Evolutionary conservation across 2,113 vertebrate species (phyloP).

Genomic region (Odocoileus hemionus): DNA sequence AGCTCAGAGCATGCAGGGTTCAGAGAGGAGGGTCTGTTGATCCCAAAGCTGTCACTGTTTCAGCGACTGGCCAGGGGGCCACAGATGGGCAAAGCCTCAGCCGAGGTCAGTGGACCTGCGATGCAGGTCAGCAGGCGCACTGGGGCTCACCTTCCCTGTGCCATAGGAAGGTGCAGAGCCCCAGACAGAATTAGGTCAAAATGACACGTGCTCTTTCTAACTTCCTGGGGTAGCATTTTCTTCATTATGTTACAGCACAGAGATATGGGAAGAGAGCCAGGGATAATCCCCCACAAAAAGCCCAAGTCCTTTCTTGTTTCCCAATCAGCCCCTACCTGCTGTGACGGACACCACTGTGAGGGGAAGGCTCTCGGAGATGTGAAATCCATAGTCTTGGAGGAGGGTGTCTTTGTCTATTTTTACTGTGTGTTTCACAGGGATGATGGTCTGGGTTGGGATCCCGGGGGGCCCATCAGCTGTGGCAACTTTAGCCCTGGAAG

Average conservation of each 20-base stretch:
- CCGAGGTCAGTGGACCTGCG: neutral
- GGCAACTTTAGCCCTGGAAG: slow-evolving; percentile 84
- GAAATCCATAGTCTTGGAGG: slow-evolving; percentile 91
- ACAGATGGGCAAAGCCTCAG: neutral
- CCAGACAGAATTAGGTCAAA: slow-evolving; percentile 27
- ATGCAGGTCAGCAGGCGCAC: neutral
- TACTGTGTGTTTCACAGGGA: slow-evolving; percentile 85
- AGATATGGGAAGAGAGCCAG: neutral
- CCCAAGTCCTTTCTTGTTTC: neutral
- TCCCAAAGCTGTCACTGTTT: neutral
- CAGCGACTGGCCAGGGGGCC: neutral
- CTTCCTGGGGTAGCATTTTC: neutral
- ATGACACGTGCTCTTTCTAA: neutral
- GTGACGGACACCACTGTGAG: slow-evolving; percentile 91
- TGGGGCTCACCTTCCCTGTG: neutral
- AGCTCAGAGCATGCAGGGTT: slow-evolving; percentile 43
- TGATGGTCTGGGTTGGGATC: slow-evolving; percentile 79
- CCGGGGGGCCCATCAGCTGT: slow-evolving; percentile 80
- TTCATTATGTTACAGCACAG: neutral
- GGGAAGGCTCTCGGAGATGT: slow-evolving; percentile 86
- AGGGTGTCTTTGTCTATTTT: slow-evolving; percentile 89
- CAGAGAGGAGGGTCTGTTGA: neutral
- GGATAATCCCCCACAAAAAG: neutral
- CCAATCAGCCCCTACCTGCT: slow-evolving; percentile 82
- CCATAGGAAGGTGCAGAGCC: neutral